Conservation (phyloP, 2,888 invertebrate genomes). For the Abscondita cerata region DNA sequence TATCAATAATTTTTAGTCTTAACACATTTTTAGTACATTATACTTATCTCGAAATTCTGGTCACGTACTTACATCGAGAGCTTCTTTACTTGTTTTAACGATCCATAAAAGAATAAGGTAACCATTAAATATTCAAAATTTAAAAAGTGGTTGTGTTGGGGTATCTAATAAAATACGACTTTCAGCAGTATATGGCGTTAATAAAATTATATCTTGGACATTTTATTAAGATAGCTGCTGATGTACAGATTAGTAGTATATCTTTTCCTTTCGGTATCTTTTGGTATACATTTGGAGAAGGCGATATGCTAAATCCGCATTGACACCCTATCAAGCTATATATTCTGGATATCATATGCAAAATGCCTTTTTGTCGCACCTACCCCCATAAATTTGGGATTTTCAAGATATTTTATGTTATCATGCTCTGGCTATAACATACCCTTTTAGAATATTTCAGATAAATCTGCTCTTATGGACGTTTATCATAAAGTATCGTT, state of each 20-base stretch:
- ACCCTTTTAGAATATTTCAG: conserved; percentile 34
- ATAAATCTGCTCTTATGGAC: conserved; percentile 32
- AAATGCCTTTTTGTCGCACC: conserved; percentile 54
- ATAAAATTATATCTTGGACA: neutral
- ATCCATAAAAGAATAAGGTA: conserved; percentile 17
- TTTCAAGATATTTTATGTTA: conserved; percentile 48
- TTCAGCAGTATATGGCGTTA: neutral
- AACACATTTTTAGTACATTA: conserved; percentile 11
- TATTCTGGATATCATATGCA: conserved; percentile 50
- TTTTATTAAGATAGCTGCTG: conserved; percentile 18
- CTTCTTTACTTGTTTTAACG: conserved; percentile 23
- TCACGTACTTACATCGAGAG: conserved; percentile 18
- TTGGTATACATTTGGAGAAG: conserved; percentile 19
- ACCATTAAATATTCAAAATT: conserved; percentile 20
- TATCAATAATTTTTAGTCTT: conserved; percentile 11
- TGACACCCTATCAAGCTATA: conserved; percentile 33
- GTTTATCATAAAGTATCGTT: conserved; percentile 30
- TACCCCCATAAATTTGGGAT: conserved; percentile 53
- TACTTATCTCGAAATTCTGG: conserved; percentile 9
- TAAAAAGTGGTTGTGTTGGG: conserved; percentile 14
- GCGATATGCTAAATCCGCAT: conserved; percentile 31
- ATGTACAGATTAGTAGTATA: conserved; percentile 11
- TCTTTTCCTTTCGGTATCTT: conserved; percentile 17
- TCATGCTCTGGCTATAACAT: conserved; percentile 36
- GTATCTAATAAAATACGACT: conserved; percentile 9